Conservation (phyloP, 1,140 invertebrate genomes). For the Coelopa frigida region DNA sequence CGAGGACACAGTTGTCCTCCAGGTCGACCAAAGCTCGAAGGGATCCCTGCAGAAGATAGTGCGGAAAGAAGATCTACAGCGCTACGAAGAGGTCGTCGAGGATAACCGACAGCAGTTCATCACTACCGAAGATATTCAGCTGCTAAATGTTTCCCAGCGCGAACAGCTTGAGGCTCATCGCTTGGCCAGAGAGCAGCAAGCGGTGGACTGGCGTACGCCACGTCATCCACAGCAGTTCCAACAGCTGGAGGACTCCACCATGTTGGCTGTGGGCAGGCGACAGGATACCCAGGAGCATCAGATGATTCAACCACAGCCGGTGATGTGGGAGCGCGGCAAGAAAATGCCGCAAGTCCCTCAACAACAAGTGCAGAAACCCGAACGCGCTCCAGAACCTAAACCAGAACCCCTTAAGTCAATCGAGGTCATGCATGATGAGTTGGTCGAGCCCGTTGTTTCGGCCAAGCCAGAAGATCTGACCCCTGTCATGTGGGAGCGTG, state of each 20-base stretch:
- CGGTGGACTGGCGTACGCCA: slow-evolving; percentile 33
- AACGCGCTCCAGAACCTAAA: slow-evolving; percentile 11
- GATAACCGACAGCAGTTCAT: slow-evolving; percentile 32
- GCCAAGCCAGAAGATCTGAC: slow-evolving; percentile 14
- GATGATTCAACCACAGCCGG: slow-evolving; percentile 27
- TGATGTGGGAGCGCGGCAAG: slow-evolving; percentile 43
- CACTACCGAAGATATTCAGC: slow-evolving; percentile 37
- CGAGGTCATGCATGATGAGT: slow-evolving; percentile 44
- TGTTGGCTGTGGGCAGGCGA: slow-evolving; percentile 35
- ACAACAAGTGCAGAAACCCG: slow-evolving; percentile 4
- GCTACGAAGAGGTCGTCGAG: slow-evolving; percentile 31
- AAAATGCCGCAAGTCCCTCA: slow-evolving; percentile 32
- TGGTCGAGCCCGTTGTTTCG: slow-evolving; percentile 40
- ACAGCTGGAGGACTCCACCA: slow-evolving; percentile 34
- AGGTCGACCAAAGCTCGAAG: slow-evolving; percentile 35
- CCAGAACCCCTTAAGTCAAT: slow-evolving; percentile 26
- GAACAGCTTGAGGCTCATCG: slow-evolving; percentile 35
- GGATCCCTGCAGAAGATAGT: slow-evolving; percentile 33
- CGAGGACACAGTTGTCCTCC: slow-evolving; percentile 24
- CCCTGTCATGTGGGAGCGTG: slow-evolving; percentile 38
- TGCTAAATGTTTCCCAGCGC: slow-evolving; percentile 33
- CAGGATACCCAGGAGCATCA: slow-evolving; percentile 31
- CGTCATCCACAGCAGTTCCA: slow-evolving; percentile 27
- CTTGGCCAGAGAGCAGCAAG: slow-evolving; percentile 29
- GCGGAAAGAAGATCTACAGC: slow-evolving; percentile 25